Base-by-base conservation (phyloP, 1,140 invertebrate genomes). In the Trachymyrmex septentrionalis region DNA sequence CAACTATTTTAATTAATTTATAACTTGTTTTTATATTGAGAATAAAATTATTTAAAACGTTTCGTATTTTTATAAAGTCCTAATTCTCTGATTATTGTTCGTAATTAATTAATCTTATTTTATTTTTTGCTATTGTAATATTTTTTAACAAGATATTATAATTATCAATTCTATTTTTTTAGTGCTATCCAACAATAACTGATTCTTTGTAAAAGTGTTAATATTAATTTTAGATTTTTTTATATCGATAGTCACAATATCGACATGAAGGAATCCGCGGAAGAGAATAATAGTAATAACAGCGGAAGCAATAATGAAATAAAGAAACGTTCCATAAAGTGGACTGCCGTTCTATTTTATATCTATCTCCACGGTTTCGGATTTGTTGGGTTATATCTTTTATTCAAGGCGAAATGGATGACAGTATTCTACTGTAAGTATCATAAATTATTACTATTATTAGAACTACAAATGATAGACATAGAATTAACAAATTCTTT, bases 321-420 rank as follows among this genome's bases (percentile, higher is more conserved):
- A 9, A 38, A 34, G 1, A 93, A 89, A 21, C 75, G 50, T 19
- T 86, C 91, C 0, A 57, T 90, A 0, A 67, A 87, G n/a, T 97
- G 97, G 97, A 95, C 96, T 0, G 93, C 95, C 3, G 96, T 97
- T 0, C 93, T 97, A 0, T 97, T 96, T 92, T 97, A 96, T 88
- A 96, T 97, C 57, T 96, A 97, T 87, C 92, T 97, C 7, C 96
- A 97, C 87, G 94, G 96, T 3, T 95, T 97, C 0, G 97, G 97
- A 0, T 21, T 96, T 0, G 97, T 96, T 85, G 97, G 96, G 48
- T 80, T 96, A 12, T 96, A 96, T 86, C 88, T 97, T 7, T 48
- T 96, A 4, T 93, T 97, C 4, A 96, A 96, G 87, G 96, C 96
- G 0, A 96, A 96, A 91, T 95, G 96, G 92, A 87, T 96, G 50